Base-by-base conservation (phyloP, 1,140 invertebrate species). In the Andrena cerasifolii region DNA sequence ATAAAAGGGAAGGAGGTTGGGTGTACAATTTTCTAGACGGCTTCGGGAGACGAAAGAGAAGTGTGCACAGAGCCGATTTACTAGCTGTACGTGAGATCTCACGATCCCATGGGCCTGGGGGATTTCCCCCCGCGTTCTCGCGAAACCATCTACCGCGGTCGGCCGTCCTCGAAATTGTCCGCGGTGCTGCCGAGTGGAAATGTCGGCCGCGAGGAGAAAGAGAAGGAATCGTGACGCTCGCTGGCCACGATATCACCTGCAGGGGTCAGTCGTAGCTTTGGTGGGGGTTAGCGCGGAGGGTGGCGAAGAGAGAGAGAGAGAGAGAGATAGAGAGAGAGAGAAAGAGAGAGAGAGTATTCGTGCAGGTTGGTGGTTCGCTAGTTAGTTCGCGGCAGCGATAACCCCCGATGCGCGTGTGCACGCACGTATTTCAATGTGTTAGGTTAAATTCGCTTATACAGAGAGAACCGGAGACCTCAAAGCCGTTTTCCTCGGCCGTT, bases 401-500 rank as follows among this genome's bases (percentile, higher is more conserved):
- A 58, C 63, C 62, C 72, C 49, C n/a, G 33, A 40, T 47, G 73
- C 65, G 63, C 53, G 65, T 68, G 63, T 68, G 63, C 53, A 40
- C 43, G 31, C 14, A 58, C 12, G 16, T 16, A 5, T 68, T 45
- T 68, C 31, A 36, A 31, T 33, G 72, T 74, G 61, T 65, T 51
- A 5, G 47, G 49, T 65, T 54, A 54, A 62, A 74, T 65, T 74
- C 61, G 72, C 72, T 65, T 43, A 12, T 33, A 66, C 61, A 54
- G 36, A 31, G 59, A 54, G n/a, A 40, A 40, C 36, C 28, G 49
- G 61, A 66, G 72, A 45, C 61, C 61, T 43, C 3, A 74, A 65
- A 74, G 72, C 72, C 49, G 49, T 66, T 74, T 74, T 66, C 61
- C 72, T 63, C 70, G 80, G 54, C 54, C 87, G 91, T 90, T 92